phyloP scores from a whole-genome alignment of 2,113 vertebrate genomes.

The Oriolus oriolus region DNA sequence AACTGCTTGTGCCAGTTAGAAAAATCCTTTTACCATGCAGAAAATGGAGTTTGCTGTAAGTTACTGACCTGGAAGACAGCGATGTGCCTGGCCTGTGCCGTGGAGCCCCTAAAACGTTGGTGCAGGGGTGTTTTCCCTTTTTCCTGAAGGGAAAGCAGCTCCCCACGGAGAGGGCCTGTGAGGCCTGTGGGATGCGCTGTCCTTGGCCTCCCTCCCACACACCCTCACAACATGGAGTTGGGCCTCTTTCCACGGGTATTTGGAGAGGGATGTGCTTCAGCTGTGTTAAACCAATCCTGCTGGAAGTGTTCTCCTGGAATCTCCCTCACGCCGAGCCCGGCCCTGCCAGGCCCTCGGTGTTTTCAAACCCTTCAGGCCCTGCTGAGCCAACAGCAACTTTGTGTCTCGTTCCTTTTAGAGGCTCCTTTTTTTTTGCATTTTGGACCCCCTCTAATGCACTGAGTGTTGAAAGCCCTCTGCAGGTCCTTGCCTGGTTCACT shows the following conservation, averaged over 20 bases:
- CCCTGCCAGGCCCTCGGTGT: rapidly evolving
- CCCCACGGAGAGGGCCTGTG: not conserved
- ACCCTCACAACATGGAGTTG: not conserved
- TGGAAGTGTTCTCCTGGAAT: not conserved
- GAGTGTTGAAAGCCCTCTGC: not conserved
- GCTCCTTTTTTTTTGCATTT: not conserved
- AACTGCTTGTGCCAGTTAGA: not conserved
- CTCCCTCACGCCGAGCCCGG: not conserved
- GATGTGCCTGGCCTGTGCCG: rapidly evolving
- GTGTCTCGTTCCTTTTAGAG: rapidly evolving
- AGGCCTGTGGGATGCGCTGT: not conserved
- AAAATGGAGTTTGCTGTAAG: not conserved
- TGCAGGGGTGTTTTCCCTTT: not conserved
- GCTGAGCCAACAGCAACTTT: rapidly evolving
- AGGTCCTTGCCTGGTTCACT: not conserved
- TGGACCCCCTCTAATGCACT: not conserved
- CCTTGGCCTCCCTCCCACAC: not conserved
- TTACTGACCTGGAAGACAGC: not conserved
- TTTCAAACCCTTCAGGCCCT: not conserved
- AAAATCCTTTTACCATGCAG: not conserved
- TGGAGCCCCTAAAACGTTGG: not conserved
- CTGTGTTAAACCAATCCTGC: not conserved
- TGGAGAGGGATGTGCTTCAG: not conserved
- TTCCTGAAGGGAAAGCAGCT: not conserved
- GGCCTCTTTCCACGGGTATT: not conserved